Conservation (phyloP, 2,113 vertebrate genomes). For the Pachypanchax playfairii region DNA sequence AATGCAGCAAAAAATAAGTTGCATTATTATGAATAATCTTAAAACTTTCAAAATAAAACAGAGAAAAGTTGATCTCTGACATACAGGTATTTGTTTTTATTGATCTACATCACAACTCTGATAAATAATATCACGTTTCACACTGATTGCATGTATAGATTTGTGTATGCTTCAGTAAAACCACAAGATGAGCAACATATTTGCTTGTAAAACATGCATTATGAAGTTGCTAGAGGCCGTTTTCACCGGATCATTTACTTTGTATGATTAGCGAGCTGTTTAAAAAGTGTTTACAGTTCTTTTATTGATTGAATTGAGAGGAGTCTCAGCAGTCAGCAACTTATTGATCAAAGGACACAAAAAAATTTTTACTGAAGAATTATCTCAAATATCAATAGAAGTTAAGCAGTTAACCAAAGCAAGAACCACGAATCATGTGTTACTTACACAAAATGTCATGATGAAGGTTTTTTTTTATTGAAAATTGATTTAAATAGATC, state of each 20-base stretch:
- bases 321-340: slow-evolving; percentile 45
- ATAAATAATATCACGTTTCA: slow-evolving; percentile 56
- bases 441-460: too few relatives aligned
- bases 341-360: slow-evolving; percentile 46
- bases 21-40: slow-evolving; percentile 19
- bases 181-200: slow-evolving; percentile 65
- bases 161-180: slow-evolving; percentile 63
- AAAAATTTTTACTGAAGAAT: slow-evolving; percentile 21
- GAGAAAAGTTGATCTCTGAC: slow-evolving; percentile 44
- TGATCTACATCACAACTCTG: slow-evolving; percentile 57
- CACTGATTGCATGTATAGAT: slow-evolving; percentile 74
- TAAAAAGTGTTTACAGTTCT: slow-evolving; percentile 68
- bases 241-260: slow-evolving; percentile 66
- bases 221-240: slow-evolving; percentile 59
- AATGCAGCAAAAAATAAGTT: not conserved
- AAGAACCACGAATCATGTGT: not conserved
- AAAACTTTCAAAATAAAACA: slow-evolving; percentile 22
- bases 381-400: slow-evolving; percentile 8
- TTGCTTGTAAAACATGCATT: slow-evolving; percentile 76
- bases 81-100: slow-evolving; percentile 58
- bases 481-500: too few relatives aligned
- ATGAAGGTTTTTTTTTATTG: too few relatives aligned
- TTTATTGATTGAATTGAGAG: slow-evolving; percentile 66
- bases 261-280: slow-evolving; percentile 72
- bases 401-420: not conserved